Percentiles rank a stretch among this genome's conserved stretches.
phyloP scores from a whole-genome alignment of 2,888 invertebrate genomes.

The Creontiades dilutus region DNA sequence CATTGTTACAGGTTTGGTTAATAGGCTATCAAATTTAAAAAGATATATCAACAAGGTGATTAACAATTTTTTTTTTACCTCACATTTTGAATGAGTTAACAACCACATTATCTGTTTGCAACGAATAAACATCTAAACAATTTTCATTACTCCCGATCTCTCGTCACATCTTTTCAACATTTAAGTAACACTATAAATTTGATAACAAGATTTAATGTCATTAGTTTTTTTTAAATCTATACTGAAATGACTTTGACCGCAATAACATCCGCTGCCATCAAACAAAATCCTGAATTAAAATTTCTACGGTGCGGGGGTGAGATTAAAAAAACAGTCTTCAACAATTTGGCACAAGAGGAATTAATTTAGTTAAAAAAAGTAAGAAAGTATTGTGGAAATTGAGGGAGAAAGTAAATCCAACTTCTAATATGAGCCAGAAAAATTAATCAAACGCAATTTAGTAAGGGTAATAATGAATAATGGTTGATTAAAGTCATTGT shows the following conservation, averaged over 20 bases:
- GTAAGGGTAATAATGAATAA: no score
- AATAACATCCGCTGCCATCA: not conserved
- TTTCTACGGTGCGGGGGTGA: not conserved
- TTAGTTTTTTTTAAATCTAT: slow-evolving; percentile 30
- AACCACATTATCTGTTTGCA: slow-evolving; percentile 61
- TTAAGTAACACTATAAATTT: slow-evolving; percentile 61
- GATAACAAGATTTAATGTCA: slow-evolving; percentile 54
- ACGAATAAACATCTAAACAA: slow-evolving; percentile 67
- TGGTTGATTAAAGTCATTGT: no score
- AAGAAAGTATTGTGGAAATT: no score
- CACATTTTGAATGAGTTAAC: slow-evolving; percentile 67
- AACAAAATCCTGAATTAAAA: not conserved
- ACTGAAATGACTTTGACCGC: slow-evolving; percentile 39
- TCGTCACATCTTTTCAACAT: slow-evolving; percentile 29
- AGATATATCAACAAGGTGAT: slow-evolving; percentile 67
- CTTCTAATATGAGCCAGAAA: no score
- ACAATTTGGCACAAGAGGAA: slow-evolving; percentile 34
- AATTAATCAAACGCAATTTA: no score
- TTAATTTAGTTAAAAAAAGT: no score
- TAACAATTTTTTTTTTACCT: slow-evolving; percentile 67
- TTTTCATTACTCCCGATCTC: slow-evolving; percentile 48
- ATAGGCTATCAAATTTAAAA: slow-evolving; percentile 57
- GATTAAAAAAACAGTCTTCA: slow-evolving; percentile 52
- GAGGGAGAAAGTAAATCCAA: no score
- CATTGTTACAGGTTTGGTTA: slow-evolving; percentile 52